Evolutionary conservation across 2,113 vertebrate genomes (phyloP).

Genomic region (Anarhynchus alexandrinus): DNA sequence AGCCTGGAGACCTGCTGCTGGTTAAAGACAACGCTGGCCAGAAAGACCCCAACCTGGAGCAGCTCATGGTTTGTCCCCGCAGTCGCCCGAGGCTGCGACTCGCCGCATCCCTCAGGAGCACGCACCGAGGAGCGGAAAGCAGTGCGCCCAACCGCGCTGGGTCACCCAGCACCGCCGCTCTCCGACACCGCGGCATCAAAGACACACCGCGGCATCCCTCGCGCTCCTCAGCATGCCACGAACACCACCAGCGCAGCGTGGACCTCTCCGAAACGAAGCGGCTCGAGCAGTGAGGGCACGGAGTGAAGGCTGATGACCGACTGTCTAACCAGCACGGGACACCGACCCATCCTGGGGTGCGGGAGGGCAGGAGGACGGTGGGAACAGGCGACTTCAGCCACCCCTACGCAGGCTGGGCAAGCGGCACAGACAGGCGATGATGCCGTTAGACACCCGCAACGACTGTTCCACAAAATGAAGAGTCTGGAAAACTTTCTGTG

Average conservation of each 20-base stretch:
- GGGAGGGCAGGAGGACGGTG: not conserved
- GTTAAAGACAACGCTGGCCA: not conserved
- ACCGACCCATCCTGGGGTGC: no score
- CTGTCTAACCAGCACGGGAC: not conserved
- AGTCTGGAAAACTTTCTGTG: not conserved
- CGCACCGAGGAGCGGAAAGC: rapidly evolving
- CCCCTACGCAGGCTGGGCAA: not conserved
- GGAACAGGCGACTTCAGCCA: not conserved
- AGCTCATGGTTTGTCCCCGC: not conserved
- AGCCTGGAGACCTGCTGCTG: not conserved
- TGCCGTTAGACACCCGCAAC: not conserved
- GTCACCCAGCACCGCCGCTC: not conserved
- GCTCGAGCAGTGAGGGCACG: rapidly evolving
- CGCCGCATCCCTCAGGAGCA: not conserved
- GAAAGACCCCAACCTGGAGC: not conserved
- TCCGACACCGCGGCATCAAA: rapidly evolving
- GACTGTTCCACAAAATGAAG: rapidly evolving
- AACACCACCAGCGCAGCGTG: rapidly evolving
- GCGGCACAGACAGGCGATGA: rapidly evolving
- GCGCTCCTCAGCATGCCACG: rapidly evolving
- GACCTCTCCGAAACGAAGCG: not conserved
- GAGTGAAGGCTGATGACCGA: rapidly evolving
- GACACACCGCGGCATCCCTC: rapidly evolving
- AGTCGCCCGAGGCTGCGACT: not conserved
- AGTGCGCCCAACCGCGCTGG: rapidly evolving